Percentiles rank a stretch among this genome's conserved stretches.
Evolutionary conservation across 2,797 vertebrate species (phyloP).

Genomic region (Mus minutoides): DNA sequence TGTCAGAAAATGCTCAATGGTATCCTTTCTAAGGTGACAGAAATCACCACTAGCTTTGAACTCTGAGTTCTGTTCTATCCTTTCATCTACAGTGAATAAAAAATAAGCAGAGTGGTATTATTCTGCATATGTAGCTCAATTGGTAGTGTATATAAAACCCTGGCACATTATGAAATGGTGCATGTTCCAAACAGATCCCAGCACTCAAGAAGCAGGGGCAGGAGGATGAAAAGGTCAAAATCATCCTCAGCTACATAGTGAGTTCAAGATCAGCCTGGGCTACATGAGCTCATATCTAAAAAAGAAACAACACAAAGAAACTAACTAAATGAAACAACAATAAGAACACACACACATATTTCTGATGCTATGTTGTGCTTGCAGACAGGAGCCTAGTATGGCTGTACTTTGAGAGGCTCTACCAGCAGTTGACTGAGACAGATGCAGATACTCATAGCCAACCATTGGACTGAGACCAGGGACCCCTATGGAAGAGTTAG

Average conservation of each 20-base stretch:
- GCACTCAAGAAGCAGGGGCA: not conserved
- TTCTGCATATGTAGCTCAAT: not conserved
- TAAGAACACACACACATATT: not conserved
- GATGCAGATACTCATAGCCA: not conserved
- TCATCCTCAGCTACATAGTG: not conserved
- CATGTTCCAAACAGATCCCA: not conserved
- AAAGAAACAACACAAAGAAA: not conserved
- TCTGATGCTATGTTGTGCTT: not conserved
- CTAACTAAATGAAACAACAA: not conserved
- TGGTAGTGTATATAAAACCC: not conserved
- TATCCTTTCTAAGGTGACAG: not conserved
- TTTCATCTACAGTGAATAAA: slow-evolving; percentile 24
- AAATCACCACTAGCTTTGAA: slow-evolving; percentile 45
- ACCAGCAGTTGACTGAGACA: not conserved
- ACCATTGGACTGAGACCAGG: not conserved
- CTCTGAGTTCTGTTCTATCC: not conserved
- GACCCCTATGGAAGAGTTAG: not conserved
- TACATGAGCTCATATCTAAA: not conserved
- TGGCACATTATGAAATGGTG: not conserved
- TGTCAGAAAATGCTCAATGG: slow-evolving; percentile 61
- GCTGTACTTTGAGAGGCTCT: not conserved
- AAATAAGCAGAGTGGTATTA: not conserved
- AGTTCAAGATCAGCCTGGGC: not conserved
- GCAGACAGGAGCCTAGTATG: not conserved
- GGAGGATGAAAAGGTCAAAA: not conserved